phyloP scores from a whole-genome alignment of 2,113 vertebrate species.

The Morphnarchus princeps region DNA sequence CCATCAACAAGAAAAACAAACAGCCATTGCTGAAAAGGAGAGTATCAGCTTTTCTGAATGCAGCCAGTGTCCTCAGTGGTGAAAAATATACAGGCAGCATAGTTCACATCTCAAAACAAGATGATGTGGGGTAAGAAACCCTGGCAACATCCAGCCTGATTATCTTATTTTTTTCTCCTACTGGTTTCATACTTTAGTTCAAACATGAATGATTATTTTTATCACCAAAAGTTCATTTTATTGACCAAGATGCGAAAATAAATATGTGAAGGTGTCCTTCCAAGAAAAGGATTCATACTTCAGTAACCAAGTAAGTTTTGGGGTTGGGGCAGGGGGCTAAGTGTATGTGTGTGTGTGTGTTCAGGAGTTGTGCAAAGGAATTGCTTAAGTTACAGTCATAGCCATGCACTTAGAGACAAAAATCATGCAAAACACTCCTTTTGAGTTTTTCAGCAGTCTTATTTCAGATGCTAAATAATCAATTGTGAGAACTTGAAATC shows the following conservation, averaged over 20 bases:
- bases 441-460: background rate
- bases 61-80: background rate
- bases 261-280: background rate
- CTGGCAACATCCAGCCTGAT: background rate
- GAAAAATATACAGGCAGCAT: background rate
- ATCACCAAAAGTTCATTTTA: background rate
- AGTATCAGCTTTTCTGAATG: background rate
- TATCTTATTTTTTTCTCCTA: background rate
- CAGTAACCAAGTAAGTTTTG: background rate
- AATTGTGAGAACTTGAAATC: background rate
- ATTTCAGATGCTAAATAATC: background rate
- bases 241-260: background rate
- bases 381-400: background rate
- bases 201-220: background rate
- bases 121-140: background rate
- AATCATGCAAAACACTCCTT: background rate
- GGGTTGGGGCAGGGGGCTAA: background rate
- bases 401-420: background rate
- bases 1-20: background rate
- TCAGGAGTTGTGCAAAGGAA: background rate
- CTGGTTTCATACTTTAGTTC: background rate
- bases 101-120: background rate
- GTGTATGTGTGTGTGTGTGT: background rate
- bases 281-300: background rate
- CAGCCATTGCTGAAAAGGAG: background rate